phyloP scores from a whole-genome alignment of 2,888 invertebrate species.

The Hypselothyrea guttata region DNA sequence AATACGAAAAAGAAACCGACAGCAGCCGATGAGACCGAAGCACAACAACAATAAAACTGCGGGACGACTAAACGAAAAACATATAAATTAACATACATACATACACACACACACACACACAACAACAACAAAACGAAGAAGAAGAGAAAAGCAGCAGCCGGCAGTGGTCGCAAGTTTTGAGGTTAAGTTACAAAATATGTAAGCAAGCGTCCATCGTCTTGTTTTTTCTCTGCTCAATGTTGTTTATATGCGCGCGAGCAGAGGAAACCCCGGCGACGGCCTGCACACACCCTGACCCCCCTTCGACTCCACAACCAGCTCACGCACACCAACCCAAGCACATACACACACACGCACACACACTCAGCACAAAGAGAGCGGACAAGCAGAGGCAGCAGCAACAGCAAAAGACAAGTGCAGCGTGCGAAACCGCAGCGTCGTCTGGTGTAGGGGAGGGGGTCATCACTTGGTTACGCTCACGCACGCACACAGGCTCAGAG shows the following conservation, averaged over 20 bases:
- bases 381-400: too few species aligned
- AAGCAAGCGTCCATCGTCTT: conserved; percentile 49
- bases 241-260: conserved; percentile 43
- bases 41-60: conserved; percentile 18
- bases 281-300: conserved; percentile 26
- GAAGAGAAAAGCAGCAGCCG: conserved; percentile 28
- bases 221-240: conserved; percentile 27
- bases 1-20: conserved; percentile 41
- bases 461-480: conserved; percentile 19
- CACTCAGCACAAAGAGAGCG: conserved; percentile 14
- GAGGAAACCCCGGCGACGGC: conserved; percentile 40
- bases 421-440: conserved; percentile 51
- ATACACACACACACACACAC: conserved; percentile 16
- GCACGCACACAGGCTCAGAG: conserved; percentile 25
- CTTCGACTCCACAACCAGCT: conserved; percentile 1
- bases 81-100: conserved; percentile 63
- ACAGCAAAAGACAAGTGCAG: conserved; percentile 48
- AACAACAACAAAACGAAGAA: conserved; percentile 13
- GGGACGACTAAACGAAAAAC: conserved; percentile 36
- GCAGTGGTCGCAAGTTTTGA: conserved; percentile 61
- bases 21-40: conserved; percentile 31
- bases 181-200: conserved; percentile 73
- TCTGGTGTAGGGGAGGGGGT: conserved; percentile 46
- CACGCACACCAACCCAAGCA: neutral
- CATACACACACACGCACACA: neutral